phyloP scores from a whole-genome alignment of 2,888 invertebrate species.

The Nematopogon swammerdamellus region DNA sequence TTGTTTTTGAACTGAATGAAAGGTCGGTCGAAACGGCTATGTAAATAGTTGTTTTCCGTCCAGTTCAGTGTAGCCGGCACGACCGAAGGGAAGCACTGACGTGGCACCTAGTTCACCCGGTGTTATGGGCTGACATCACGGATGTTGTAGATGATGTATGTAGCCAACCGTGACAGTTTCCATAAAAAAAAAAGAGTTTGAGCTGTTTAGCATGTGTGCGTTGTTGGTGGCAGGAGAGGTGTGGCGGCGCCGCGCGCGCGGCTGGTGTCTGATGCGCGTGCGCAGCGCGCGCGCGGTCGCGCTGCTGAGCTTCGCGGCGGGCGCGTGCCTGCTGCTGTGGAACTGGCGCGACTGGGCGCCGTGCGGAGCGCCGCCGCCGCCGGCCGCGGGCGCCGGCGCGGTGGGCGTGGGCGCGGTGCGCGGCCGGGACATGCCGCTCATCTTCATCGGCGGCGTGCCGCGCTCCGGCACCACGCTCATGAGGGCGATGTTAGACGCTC shows the following conservation, averaged over 20 bases:
- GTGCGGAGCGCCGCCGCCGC: slow-evolving; percentile 6
- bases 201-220: too few species aligned
- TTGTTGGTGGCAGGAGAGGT: slow-evolving; percentile 13
- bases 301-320: slow-evolving; percentile 12
- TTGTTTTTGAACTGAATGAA: too few species aligned
- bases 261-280: slow-evolving; percentile 1
- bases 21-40: too few species aligned
- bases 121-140: too few species aligned
- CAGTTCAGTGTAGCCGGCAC: too few species aligned
- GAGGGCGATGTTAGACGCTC: slow-evolving; percentile 97
- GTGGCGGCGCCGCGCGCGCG: slow-evolving; percentile 4
- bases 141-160: too few species aligned
- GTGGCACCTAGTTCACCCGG: too few species aligned
- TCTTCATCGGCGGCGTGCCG: slow-evolving; percentile 97
- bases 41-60: too few species aligned
- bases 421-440: slow-evolving; percentile 87
- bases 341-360: slow-evolving; percentile 9
- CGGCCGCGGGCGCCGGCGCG: slow-evolving; percentile 3
- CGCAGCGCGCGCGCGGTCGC: slow-evolving; percentile 16
- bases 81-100: too few species aligned
- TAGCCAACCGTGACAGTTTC: too few species aligned
- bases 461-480: slow-evolving; percentile 96
- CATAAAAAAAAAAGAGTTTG: too few species aligned
- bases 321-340: slow-evolving; percentile 5
- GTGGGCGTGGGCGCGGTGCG: slow-evolving; percentile 23